Evolutionary conservation across 2,797 vertebrate genomes (phyloP), one percentile per base, ranked within the genome.

Genomic region (Carapus acus): DNA sequence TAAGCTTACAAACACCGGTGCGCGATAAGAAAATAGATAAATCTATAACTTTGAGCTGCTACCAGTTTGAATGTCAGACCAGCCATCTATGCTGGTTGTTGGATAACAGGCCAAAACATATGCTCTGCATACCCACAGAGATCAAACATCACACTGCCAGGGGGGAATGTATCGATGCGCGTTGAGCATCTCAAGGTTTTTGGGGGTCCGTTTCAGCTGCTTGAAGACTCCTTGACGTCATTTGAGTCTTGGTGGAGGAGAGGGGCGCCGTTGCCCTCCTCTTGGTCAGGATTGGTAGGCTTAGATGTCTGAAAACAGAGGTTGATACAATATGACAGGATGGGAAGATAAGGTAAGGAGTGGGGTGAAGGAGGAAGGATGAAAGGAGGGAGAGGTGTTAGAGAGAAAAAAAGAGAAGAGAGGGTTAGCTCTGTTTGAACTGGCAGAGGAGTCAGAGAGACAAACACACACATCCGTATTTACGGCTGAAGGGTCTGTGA

Each of bases 251-350:
- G 7, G 1, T 2, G 24, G 12, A 60, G 51, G 49, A 80, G 71
- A 22, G 43, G 50, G 2, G 8, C 29, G 54, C 79, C 74, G 33
- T 85, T 85, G 74, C 21, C 52, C 58, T 17, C 44, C 19, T 3
- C 2, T 8, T 4, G 14, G 44, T 21, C 14, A 4, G 16, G 5
- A 1, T 2, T 36, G 1, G 46, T 62, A 67, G 21, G 55, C 54
- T 70, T 72, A 46, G 1, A 48, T 17, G 51, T 76, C 79, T 84
- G 67, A 23, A 65, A 49, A 65, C 39, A 74, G 54, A 49, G 23
- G 40, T 43, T 49, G 51, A 65, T 52, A 71, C 38, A 58, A 57
- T 61, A 59, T 4, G 1, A 51, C 20, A 43, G 11, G 3, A 6
- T 43, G 39, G 48, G 1, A 36, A 51, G 48, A 53, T 5, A 8